phyloP scores from a whole-genome alignment of 2,797 vertebrate species.

The Myotis daubentonii region DNA sequence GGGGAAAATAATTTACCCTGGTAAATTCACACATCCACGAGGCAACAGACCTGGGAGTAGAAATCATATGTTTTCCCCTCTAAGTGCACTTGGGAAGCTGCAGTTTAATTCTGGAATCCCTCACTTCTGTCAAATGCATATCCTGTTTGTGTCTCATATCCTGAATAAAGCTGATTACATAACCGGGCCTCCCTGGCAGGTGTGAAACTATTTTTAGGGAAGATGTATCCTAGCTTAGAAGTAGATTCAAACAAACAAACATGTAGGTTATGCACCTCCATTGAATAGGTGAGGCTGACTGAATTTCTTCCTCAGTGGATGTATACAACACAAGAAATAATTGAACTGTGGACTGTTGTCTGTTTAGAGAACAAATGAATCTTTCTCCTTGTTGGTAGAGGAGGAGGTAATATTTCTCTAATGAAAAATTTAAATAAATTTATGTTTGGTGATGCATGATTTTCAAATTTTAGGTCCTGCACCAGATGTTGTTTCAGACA shows the following conservation, averaged over 20 bases:
- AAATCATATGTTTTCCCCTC: background rate
- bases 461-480: constrained; percentile 91
- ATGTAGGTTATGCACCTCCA: constrained; percentile 33
- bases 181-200: constrained; percentile 72
- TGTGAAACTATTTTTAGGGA: constrained; percentile 74
- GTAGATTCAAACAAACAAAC: constrained; percentile 61
- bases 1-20: background rate
- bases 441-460: background rate
- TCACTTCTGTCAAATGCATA: constrained; percentile 60
- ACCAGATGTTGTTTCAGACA: constrained; percentile 95
- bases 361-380: constrained; percentile 4
- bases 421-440: constrained; percentile 33
- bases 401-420: background rate
- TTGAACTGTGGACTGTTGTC: background rate
- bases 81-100: background rate
- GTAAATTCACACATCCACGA: background rate
- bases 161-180: constrained; percentile 71
- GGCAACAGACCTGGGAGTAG: background rate
- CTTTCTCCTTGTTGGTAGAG: background rate
- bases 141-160: constrained; percentile 72
- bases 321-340: background rate
- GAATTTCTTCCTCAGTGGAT: background rate
- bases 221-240: constrained; percentile 55
- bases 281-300: constrained; percentile 17
- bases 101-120: constrained; percentile 59